phyloP scores from a whole-genome alignment of 2,797 vertebrate species.

The Gymnoscopelus braueri region DNA sequence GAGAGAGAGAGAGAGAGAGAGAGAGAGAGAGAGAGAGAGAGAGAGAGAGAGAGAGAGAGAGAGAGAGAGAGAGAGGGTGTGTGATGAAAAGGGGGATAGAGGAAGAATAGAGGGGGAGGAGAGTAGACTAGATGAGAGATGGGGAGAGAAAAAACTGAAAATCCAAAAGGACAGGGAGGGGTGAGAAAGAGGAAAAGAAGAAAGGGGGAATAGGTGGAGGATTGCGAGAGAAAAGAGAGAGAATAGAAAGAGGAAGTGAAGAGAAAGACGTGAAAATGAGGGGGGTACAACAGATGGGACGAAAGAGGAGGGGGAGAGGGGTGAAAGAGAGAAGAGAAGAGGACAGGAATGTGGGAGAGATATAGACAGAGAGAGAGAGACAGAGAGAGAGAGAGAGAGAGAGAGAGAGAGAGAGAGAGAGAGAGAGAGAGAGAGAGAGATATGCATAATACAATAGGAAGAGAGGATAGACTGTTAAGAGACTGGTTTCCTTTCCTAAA shows the following conservation, averaged over 20 bases:
- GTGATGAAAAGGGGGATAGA: no score
- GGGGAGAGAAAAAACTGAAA: no score
- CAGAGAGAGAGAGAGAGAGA: constrained; percentile 22
- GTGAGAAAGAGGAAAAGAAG: not conserved
- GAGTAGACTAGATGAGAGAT: no score
- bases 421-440: constrained; percentile 12
- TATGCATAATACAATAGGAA: no score
- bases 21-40: constrained; percentile 28
- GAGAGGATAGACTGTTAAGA: constrained; percentile 9
- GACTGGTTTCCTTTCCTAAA: constrained; percentile 59
- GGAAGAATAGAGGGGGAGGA: no score
- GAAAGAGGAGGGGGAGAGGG: constrained; percentile 18
- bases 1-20: constrained; percentile 2
- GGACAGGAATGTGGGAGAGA: not conserved
- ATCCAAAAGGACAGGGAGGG: no score
- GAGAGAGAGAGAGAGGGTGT: not conserved
- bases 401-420: constrained; percentile 34
- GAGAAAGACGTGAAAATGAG: no score
- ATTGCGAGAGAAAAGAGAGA: no score
- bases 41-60: not conserved
- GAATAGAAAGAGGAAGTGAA: no score
- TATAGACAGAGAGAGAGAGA: not conserved
- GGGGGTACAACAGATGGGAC: no score
- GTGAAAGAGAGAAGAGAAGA: constrained; percentile 9
- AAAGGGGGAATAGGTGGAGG: not conserved